These are phyloP conservation scores for Drosophila fuyamai DNA, from an alignment of 1,140 invertebrate genomes.

Conservation along the genomic window DNA sequence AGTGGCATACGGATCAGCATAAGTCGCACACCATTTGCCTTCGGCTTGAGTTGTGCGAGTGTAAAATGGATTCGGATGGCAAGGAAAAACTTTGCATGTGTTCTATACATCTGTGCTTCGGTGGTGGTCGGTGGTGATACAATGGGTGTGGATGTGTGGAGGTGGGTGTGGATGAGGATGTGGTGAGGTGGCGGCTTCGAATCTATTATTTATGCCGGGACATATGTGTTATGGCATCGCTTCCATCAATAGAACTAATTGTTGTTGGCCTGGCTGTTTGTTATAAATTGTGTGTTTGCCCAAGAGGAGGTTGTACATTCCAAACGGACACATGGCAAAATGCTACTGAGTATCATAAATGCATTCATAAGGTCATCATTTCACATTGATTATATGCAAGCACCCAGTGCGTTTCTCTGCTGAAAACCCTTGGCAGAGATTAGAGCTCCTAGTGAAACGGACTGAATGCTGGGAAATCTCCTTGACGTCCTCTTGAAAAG, in stretches of 20 bases:
- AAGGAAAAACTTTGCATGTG: slow-evolving; percentile 54
- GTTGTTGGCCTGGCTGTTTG: slow-evolving; percentile 51
- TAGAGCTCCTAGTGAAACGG: slow-evolving; percentile 9
- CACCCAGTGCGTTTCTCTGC: slow-evolving; percentile 4
- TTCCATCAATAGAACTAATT: slow-evolving; percentile 75
- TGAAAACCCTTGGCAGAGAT: slow-evolving; percentile 14
- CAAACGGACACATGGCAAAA: neutral
- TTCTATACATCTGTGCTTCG: slow-evolving; percentile 47
- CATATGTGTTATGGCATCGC: slow-evolving; percentile 66
- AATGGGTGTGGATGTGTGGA: neutral
- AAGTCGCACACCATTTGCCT: slow-evolving; percentile 77
- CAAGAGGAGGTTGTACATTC: neutral
- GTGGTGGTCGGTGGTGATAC: neutral
- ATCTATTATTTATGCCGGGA: slow-evolving; percentile 74
- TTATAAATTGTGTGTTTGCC: slow-evolving; percentile 42
- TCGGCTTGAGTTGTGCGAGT: slow-evolving; percentile 51
- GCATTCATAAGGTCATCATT: slow-evolving; percentile 20
- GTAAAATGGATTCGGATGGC: slow-evolving; percentile 32
- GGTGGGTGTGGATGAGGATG: neutral
- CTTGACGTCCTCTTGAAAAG: slow-evolving; percentile 22
- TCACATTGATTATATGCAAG: slow-evolving; percentile 22
- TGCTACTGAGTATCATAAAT: slow-evolving; percentile 18
- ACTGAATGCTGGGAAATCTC: slow-evolving; percentile 14
- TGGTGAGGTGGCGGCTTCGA: slow-evolving; percentile 52
- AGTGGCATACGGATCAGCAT: slow-evolving; percentile 74